Conservation (phyloP, 1,140 invertebrate genomes). For the Pectinophora gossypiella region DNA sequence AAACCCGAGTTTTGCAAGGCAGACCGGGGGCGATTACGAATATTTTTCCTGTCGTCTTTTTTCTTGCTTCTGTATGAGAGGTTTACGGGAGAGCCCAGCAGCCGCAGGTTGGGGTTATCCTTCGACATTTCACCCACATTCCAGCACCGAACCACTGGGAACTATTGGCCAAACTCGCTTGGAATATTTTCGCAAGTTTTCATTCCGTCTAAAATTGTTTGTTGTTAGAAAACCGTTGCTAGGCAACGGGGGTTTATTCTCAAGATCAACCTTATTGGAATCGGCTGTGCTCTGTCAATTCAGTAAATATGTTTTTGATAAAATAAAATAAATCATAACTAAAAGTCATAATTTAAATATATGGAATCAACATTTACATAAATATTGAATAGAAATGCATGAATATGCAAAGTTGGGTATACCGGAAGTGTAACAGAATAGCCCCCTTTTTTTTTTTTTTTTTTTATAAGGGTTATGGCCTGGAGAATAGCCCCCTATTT, state of each 20-base stretch:
- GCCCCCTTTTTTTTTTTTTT: too few species aligned
- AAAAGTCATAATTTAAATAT: too few species aligned
- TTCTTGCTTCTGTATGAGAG: slow-evolving; percentile 56
- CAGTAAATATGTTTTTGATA: too few species aligned
- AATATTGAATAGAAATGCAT: too few species aligned
- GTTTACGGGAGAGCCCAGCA: slow-evolving; percentile 62
- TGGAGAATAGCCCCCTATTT: too few species aligned
- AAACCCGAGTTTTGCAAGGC: slow-evolving; percentile 52
- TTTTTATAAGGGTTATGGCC: too few species aligned
- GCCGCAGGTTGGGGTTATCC: slow-evolving; percentile 54
- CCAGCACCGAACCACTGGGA: slow-evolving; percentile 9
- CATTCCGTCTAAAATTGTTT: slow-evolving; percentile 10
- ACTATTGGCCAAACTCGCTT: not conserved
- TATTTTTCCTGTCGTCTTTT: slow-evolving; percentile 52
- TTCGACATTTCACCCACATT: slow-evolving; percentile 59
- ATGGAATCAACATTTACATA: too few species aligned
- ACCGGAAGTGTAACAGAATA: too few species aligned
- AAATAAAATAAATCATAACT: too few species aligned
- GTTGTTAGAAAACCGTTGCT: slow-evolving; percentile 42
- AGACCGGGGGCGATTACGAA: slow-evolving; percentile 48
- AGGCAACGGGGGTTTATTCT: slow-evolving; percentile 38
- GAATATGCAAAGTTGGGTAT: too few species aligned
- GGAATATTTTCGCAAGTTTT: not conserved
- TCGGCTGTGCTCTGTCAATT: too few species aligned
- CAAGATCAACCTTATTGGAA: too few species aligned